Percentiles rank a stretch among this genome's conserved stretches.
These are phyloP conservation scores for Polyergus mexicanus DNA, from an alignment of 1,140 invertebrate species.

Conservation along the genomic window DNA sequence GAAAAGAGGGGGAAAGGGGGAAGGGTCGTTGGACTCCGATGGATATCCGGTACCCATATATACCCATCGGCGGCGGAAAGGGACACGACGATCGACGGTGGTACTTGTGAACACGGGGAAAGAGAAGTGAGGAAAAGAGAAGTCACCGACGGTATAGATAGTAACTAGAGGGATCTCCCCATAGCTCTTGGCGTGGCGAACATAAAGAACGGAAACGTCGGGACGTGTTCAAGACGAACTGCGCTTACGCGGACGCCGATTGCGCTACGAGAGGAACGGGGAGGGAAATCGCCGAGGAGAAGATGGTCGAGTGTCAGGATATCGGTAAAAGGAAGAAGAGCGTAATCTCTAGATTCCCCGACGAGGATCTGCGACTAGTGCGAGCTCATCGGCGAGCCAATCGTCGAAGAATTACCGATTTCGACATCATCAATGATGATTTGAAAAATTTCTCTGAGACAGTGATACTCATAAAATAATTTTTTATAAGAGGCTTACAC, in stretches of 20 bases:
- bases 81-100: conserved; percentile 56
- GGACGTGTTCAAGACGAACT: conserved; percentile 83
- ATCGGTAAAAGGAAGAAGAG: conserved; percentile 59
- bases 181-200: conserved; percentile 79
- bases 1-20: not conserved
- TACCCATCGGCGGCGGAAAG: conserved; percentile 57
- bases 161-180: conserved; percentile 75
- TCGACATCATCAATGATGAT: conserved; percentile 70
- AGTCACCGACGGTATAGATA: conserved; percentile 76
- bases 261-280: conserved; percentile 65
- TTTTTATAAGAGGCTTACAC: not conserved
- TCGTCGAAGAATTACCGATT: conserved; percentile 80
- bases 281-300: conserved; percentile 26
- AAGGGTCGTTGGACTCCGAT: conserved; percentile 53
- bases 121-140: conserved; percentile 51
- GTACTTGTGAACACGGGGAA: conserved; percentile 33
- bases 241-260: conserved; percentile 81
- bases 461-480: conserved; percentile 25
- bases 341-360: not conserved
- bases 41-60: conserved; percentile 65
- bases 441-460: not conserved
- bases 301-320: conserved; percentile 34
- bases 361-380: conserved; percentile 73
- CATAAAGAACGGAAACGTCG: conserved; percentile 83
- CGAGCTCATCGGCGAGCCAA: conserved; percentile 77